Evolutionary conservation across 2,888 invertebrate genomes (phyloP).

Genomic region (Perizoma affinitatum): DNA sequence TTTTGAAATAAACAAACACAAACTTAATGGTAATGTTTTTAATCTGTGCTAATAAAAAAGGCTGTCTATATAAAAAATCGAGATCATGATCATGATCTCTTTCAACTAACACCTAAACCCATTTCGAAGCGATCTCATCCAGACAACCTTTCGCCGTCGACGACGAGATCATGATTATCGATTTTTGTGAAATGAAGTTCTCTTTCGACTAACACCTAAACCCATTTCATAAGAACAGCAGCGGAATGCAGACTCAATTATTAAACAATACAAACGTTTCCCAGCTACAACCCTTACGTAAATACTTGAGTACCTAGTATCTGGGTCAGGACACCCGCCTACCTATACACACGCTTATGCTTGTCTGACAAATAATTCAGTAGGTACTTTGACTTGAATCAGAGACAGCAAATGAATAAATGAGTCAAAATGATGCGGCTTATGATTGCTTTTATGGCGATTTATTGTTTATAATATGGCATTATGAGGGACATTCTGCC

Average conservation of each 20-base stretch:
- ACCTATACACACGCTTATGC: slow-evolving; percentile 39
- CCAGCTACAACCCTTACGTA: slow-evolving; percentile 67
- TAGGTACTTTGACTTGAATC: slow-evolving; percentile 38
- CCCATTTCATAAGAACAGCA: slow-evolving; percentile 51
- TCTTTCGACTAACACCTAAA: slow-evolving; percentile 43
- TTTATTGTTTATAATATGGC: no score
- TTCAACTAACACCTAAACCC: no score
- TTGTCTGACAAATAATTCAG: slow-evolving; percentile 52
- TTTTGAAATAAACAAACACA: no score
- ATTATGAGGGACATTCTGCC: not conserved
- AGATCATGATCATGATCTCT: no score
- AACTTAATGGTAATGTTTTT: no score
- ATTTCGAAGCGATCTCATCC: no score
- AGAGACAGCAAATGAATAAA: not conserved
- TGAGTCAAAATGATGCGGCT: not conserved
- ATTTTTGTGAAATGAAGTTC: not conserved
- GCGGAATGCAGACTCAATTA: slow-evolving; percentile 73
- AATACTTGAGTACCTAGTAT: slow-evolving; percentile 79
- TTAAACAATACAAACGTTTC: slow-evolving; percentile 78
- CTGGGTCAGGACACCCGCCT: slow-evolving; percentile 61
- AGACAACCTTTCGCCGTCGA: not conserved
- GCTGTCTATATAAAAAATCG: no score
- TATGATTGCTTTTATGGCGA: not conserved
- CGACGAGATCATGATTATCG: not conserved
- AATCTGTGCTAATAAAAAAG: no score